Evolutionary conservation across 2,888 invertebrate species (phyloP).

Genomic region (Volucella zonaria): DNA sequence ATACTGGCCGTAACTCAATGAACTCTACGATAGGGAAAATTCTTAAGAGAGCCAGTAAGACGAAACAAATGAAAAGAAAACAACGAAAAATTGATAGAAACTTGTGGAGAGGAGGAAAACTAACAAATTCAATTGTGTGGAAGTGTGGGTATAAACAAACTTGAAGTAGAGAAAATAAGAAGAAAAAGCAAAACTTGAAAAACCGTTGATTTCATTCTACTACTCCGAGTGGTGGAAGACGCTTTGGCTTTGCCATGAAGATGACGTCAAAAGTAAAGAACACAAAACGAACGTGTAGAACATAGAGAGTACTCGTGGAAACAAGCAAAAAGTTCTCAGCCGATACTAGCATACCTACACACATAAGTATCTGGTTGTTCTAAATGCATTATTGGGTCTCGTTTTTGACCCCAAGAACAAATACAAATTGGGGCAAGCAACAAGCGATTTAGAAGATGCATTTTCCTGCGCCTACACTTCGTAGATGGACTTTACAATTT

Average conservation of each 20-base stretch:
- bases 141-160: conserved; percentile 57
- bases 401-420: conserved; percentile 23
- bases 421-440: conserved; percentile 36
- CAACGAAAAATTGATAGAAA: conserved; percentile 19
- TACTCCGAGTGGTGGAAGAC: conserved; percentile 18
- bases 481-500: conserved; percentile 6
- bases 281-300: not conserved
- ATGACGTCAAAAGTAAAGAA: conserved; percentile 10
- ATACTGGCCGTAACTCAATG: conserved; percentile 35
- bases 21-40: conserved; percentile 55
- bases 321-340: conserved; percentile 3
- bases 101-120: conserved; percentile 19
- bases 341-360: not conserved
- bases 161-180: conserved; percentile 52
- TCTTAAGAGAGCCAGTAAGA: conserved; percentile 65
- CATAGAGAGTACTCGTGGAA: conserved; percentile 7
- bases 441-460: conserved; percentile 8
- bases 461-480: not conserved
- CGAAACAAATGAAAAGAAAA: conserved; percentile 25
- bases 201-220: conserved; percentile 53
- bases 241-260: conserved; percentile 19
- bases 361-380: not conserved
- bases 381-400: conserved; percentile 38
- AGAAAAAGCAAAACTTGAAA: conserved; percentile 20
- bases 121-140: conserved; percentile 8